A percentile compares a stretch with the other conserved stretches of the same genome.
These are phyloP conservation scores for Esox niger DNA, from an alignment of 2,113 vertebrate species.

Conservation along the genomic window DNA sequence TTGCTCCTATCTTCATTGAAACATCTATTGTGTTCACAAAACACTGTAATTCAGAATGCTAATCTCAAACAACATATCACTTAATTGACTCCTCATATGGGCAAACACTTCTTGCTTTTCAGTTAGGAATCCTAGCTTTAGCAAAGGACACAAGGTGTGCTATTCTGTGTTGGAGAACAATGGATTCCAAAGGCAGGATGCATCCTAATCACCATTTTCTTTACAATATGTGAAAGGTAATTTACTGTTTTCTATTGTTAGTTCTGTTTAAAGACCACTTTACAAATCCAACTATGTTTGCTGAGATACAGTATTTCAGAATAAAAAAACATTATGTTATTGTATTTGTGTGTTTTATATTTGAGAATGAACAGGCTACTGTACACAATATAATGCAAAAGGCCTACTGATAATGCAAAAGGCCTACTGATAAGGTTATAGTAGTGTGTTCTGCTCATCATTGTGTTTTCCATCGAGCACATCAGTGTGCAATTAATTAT, in stretches of 20 bases:
- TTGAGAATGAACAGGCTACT: no score
- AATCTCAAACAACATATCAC: no score
- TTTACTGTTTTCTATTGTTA: no score
- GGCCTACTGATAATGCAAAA: no score
- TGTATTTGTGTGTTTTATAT: no score
- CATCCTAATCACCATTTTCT: background rate
- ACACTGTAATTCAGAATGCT: no score
- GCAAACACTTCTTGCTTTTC: no score
- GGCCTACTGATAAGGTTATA: background rate
- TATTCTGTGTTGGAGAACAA: background rate
- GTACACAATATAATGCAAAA: no score
- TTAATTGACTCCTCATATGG: no score
- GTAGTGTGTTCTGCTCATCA: background rate
- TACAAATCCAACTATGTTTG: background rate
- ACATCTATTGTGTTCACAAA: background rate
- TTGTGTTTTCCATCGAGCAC: no score
- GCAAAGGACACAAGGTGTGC: background rate
- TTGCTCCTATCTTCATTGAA: background rate
- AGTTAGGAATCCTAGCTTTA: background rate
- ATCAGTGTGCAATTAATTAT: background rate
- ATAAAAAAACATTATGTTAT: no score
- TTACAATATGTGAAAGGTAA: background rate
- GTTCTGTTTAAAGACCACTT: background rate
- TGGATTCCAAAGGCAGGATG: background rate
- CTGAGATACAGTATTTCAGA: background rate